Evolutionary conservation across 2,888 invertebrate genomes (phyloP), one percentile per base, ranked within the genome.

Genomic region (Scaptomyza polygonia): DNA sequence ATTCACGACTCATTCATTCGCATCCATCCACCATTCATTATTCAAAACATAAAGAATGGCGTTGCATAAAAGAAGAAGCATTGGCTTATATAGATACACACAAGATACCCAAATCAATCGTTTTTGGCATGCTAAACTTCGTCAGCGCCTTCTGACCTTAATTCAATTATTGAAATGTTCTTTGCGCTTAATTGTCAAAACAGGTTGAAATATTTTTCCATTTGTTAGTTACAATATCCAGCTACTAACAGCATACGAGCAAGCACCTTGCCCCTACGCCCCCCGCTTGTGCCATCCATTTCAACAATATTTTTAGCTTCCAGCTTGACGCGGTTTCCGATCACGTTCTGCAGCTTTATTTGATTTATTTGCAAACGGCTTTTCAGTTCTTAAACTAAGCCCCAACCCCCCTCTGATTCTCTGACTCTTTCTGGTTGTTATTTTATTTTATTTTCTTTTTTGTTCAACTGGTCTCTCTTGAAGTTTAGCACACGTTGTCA

Each of bases 291-390:
- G 4, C 18, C 11, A 9, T 5, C 6, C 25, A 16, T n/a, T 34
- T 16, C 21, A 25, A 4, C 30, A 9, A 9, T 36, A 9, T 36
- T 30, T 32, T 25, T 14, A 54, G 65, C 51, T 43, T 42, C 16
- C 47, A 36, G 64, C 55, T 55, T 40, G 58, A 56, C 44, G 48
- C 49, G 39, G 49, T 68, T 66, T 66, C 74, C 72, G 83, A 85
- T 82, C 79, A 79, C 83, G 79, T 79, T 82, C 64, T 45, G 62
- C 83, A 75, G 76, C 61, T 82, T 85, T 86, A 85, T 82, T 75
- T 79, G 79, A 79, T 85, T 79, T 79, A 79, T 79, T 65, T 70
- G 49, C 79, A 70, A 70, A 70, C 65, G 69, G 74, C 69, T 74
- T 66, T 68, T 54, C 48, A 54, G 49, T 58, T 39, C 21, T 55